Conservation (phyloP, 2,797 vertebrate species). For the Leptoclinus maculatus region DNA sequence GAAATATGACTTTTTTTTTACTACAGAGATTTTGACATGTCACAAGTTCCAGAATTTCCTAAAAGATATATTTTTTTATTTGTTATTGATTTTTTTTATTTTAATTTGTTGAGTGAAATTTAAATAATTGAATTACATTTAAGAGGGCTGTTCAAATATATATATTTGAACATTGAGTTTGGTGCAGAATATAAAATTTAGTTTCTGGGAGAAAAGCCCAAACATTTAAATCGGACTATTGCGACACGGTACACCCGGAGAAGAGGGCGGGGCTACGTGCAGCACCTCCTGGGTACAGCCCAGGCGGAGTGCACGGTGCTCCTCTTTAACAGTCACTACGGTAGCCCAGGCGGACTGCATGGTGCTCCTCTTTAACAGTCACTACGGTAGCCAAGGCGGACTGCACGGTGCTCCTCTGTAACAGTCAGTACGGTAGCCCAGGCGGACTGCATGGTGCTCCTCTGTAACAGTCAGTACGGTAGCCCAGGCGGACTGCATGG, state of each 20-base stretch:
- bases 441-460: too few relatives aligned
- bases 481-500: too few relatives aligned
- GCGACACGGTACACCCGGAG: neutral
- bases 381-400: too few relatives aligned
- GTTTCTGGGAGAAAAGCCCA: conserved; percentile 3
- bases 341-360: too few relatives aligned
- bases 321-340: too few relatives aligned
- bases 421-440: conserved; percentile 24
- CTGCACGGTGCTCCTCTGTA: conserved; percentile 10
- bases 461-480: too few relatives aligned
- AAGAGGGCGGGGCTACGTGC: neutral
- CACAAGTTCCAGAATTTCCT: neutral
- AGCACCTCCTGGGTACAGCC: neutral
- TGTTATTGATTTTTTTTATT: neutral
- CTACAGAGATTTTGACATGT: too few relatives aligned
- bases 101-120: neutral
- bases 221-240: neutral
- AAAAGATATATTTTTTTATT: neutral
- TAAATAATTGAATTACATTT: too few relatives aligned
- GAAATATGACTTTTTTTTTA: too few relatives aligned
- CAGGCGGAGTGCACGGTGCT: too few relatives aligned
- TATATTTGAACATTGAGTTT: neutral
- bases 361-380: too few relatives aligned
- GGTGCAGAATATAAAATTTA: neutral
- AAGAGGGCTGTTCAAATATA: neutral